phyloP scores from a whole-genome alignment of 2,888 invertebrate genomes.

The Oxystoma pomonae region DNA sequence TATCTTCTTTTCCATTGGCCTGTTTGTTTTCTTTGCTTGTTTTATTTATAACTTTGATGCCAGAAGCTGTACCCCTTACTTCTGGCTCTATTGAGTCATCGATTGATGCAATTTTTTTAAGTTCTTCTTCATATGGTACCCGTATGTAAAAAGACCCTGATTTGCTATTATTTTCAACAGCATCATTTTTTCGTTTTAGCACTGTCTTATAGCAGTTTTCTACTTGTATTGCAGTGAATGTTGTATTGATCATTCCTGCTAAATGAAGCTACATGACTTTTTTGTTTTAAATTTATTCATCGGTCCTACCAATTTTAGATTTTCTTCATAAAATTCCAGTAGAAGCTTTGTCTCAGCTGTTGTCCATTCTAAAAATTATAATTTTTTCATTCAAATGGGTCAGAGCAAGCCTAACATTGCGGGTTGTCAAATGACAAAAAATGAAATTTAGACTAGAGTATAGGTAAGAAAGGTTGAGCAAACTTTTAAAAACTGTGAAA shows the following conservation, averaged over 20 bases:
- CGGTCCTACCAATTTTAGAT: conserved; percentile 14
- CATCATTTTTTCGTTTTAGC: conserved; percentile 25
- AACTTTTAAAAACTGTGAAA: too few relatives aligned
- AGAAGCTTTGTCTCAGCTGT: conserved; percentile 8
- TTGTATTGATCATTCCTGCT: conserved; percentile 13
- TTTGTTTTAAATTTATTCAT: conserved; percentile 22
- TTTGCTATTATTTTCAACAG: conserved; percentile 20
- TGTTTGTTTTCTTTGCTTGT: conserved; percentile 3
- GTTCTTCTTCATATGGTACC: conserved; percentile 22
- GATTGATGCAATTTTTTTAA: conserved; percentile 22
- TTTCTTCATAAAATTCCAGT: conserved; percentile 11
- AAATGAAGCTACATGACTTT: conserved; percentile 23
- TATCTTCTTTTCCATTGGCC: too few relatives aligned
- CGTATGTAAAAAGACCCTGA: conserved; percentile 15
- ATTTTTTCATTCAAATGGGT: too few relatives aligned
- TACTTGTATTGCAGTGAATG: conserved; percentile 16
- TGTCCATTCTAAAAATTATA: conserved; percentile 12
- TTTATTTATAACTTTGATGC: conserved; percentile 3
- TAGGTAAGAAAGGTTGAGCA: too few relatives aligned
- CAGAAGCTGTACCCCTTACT: conserved; percentile 10
- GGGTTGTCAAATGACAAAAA: too few relatives aligned
- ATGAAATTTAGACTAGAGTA: too few relatives aligned
- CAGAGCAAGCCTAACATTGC: too few relatives aligned
- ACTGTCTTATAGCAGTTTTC: conserved; percentile 27
- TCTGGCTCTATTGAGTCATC: conserved; percentile 29